Percentiles rank a stretch among this genome's conserved stretches.
Evolutionary conservation across 1,140 invertebrate species (phyloP).

Genomic region (Eupeodes corollae): DNA sequence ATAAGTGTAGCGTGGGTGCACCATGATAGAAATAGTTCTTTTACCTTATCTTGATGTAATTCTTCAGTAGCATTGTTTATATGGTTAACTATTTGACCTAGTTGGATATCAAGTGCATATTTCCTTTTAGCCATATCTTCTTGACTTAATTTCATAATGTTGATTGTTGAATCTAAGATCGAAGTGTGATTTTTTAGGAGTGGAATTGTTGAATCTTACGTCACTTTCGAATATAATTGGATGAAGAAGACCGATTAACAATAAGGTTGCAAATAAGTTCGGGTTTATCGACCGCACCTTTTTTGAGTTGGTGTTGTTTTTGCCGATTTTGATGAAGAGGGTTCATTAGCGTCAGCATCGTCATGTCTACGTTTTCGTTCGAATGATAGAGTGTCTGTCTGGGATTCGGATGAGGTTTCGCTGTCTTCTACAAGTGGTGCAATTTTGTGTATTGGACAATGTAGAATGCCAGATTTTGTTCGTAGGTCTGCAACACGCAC

Average conservation of each 20-base stretch:
- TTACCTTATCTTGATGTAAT: not conserved
- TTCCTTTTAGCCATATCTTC: not conserved
- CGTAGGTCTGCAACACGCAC: constrained; percentile 10
- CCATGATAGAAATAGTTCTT: not conserved
- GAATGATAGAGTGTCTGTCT: no score
- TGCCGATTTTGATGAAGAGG: no score
- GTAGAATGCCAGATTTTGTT: constrained; percentile 11
- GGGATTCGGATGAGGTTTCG: no score
- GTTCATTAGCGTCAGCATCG: no score
- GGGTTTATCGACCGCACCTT: no score
- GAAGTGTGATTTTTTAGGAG: not conserved
- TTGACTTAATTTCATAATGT: not conserved
- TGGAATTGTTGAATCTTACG: not conserved
- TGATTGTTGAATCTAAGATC: not conserved
- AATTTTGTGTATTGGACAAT: constrained; percentile 9
- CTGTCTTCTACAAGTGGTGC: constrained; percentile 7
- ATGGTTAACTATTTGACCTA: not conserved
- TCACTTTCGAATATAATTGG: no score
- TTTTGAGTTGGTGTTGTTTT: no score
- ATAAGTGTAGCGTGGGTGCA: not conserved
- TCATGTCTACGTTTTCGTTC: no score
- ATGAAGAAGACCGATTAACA: no score
- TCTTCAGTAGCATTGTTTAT: not conserved
- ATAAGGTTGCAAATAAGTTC: no score
- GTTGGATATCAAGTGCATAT: not conserved